Evolutionary conservation across 2,797 vertebrate genomes (phyloP), one percentile per base, ranked within the genome.

Genomic region (Octomys mimax): DNA sequence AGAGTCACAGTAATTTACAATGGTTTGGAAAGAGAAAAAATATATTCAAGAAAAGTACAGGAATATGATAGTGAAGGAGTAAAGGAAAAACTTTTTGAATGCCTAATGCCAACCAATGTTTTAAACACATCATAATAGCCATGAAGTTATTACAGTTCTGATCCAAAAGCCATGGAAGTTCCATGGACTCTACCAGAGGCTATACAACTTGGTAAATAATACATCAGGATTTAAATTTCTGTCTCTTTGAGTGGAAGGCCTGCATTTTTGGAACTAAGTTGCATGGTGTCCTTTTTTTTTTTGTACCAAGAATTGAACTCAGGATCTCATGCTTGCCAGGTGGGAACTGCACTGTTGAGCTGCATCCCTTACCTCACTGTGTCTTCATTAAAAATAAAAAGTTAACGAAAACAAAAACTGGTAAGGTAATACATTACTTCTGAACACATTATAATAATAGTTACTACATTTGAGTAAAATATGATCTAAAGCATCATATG

Each of bases 381-480:
- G 13, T 59, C 33, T 84, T 3, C 46, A 66, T 84, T 2, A n/a
- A 85, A 92, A 77, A 68, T 46, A 31, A 84, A 62, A 84, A 90
- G 14, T 59, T 81, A 49, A n/a, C 26, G 66, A 85, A 86, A 54
- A 18, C 14, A 31, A 83, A 42, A 46, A 46, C 12, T 14, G 1
- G n/a, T 49, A 88, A 93, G 54, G 78, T 54, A 90, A 95, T 80
- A 33, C 71, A 68, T 86, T 92, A 75, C 80, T 70, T 16, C 42
- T 77, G 18, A 70, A 75, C 22, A 36, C 31, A 64, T 0, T 57
- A 49, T 78, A 95, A 49, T 78, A 95, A 49, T 59, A 84, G 24
- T 39, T 80, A 84, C 52, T 84, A 39, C 75, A 79, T 95, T 89
- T 75, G 39, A 89, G 12, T 61, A 90, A 91, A 79, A 70, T 83